Percentiles rank a stretch among this genome's conserved stretches.
Conservation (phyloP, 2,888 invertebrate species). For the Erpobdella octoculata region DNA sequence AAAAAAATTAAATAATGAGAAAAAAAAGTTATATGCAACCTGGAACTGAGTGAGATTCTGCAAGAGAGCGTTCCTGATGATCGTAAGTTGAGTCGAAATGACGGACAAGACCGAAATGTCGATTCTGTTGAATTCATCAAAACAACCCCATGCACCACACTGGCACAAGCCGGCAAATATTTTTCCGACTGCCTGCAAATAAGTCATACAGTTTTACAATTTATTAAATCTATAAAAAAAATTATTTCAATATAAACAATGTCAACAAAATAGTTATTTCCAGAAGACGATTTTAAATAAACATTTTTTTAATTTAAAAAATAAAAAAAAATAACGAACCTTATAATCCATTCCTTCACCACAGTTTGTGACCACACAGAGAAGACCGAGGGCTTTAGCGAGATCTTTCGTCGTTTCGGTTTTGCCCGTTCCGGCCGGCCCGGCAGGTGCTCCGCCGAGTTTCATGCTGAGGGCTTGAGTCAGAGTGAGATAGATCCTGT, state of each 20-base stretch:
- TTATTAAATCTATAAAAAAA: not conserved
- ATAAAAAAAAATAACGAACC: constrained; percentile 28
- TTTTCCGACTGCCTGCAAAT: constrained; percentile 61
- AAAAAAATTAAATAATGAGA: not conserved
- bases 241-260: not conserved
- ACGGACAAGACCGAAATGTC: constrained; percentile 85
- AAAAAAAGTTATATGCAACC: constrained; percentile 54
- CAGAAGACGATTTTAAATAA: no score
- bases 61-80: constrained; percentile 74
- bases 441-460: constrained; percentile 58
- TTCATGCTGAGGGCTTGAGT: constrained; percentile 63
- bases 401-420: constrained; percentile 85
- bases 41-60: constrained; percentile 68
- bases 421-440: constrained; percentile 64
- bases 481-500: constrained; percentile 82
- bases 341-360: constrained; percentile 63
- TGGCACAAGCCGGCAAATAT: constrained; percentile 64
- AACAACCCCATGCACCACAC: constrained; percentile 90
- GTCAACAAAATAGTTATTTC: not conserved
- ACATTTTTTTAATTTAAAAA: not conserved
- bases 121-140: constrained; percentile 87
- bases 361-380: constrained; percentile 65
- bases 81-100: constrained; percentile 82
- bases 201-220: not conserved
- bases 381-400: constrained; percentile 68